Conservation (phyloP, 2,113 vertebrate species). For the Erpornis zantholeuca region DNA sequence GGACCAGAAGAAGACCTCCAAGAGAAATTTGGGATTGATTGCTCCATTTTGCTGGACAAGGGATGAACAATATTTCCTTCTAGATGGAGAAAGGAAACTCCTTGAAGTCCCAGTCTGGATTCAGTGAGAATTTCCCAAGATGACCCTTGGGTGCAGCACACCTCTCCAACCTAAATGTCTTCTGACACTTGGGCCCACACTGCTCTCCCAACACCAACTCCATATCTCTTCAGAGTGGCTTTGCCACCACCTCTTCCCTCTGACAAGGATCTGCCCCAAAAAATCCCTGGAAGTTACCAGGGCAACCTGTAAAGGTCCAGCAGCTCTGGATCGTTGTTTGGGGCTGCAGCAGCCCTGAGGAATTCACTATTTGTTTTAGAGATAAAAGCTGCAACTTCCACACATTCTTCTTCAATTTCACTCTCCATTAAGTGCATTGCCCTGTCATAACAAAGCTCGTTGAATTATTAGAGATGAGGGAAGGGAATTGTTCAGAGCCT, state of each 20-base stretch:
- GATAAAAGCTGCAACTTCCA: slow-evolving; percentile 78
- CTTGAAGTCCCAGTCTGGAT: not conserved
- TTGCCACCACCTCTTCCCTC: slow-evolving; percentile 16
- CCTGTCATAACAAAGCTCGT: slow-evolving; percentile 33
- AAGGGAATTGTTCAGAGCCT: not conserved
- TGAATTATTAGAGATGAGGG: slow-evolving; percentile 18
- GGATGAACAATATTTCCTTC: not conserved
- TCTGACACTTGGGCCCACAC: not conserved
- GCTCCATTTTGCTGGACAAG: not conserved
- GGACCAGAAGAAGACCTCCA: not conserved
- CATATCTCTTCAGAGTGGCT: not conserved
- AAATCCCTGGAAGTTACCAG: slow-evolving; percentile 63
- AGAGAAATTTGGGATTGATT: not conserved
- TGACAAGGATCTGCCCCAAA: slow-evolving; percentile 21
- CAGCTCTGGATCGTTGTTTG: slow-evolving; percentile 58
- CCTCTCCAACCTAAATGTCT: not conserved
- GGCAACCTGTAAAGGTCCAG: slow-evolving; percentile 54
- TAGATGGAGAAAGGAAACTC: not conserved
- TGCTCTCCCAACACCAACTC: not conserved
- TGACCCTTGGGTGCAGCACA: not conserved
- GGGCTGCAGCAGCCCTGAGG: slow-evolving; percentile 63
- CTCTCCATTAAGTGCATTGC: slow-evolving; percentile 60
- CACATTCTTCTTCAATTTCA: slow-evolving; percentile 77
- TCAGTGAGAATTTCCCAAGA: not conserved
- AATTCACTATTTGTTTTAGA: slow-evolving; percentile 82